phyloP scores from a whole-genome alignment of 2,888 invertebrate species.

The Dryocosmus kuriphilus region DNA sequence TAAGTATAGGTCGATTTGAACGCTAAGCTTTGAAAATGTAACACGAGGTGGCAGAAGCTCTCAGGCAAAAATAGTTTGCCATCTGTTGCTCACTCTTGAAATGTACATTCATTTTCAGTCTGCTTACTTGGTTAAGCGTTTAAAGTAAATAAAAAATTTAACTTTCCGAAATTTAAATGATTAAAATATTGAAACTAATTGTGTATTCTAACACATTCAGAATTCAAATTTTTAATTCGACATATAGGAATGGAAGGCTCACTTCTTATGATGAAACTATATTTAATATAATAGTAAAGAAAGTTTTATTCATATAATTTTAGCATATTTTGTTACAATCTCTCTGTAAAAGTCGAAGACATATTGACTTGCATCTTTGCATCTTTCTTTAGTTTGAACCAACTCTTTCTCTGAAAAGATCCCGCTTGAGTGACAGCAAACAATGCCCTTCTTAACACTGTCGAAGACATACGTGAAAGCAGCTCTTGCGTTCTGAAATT shows the following conservation, averaged over 20 bases:
- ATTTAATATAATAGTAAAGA: neutral
- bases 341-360: conserved; percentile 87
- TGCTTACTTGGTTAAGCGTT: neutral
- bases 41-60: neutral
- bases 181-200: no score
- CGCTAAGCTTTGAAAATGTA: neutral
- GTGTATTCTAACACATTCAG: no score
- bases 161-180: neutral
- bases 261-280: neutral
- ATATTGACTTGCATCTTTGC: conserved; percentile 83
- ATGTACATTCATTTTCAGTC: neutral
- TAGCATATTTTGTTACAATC: conserved; percentile 81
- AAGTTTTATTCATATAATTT: conserved; percentile 23
- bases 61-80: neutral
- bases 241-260: no score
- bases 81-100: neutral
- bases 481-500: conserved; percentile 80
- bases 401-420: conserved; percentile 84
- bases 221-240: no score
- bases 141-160: neutral
- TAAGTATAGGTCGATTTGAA: no score
- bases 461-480: conserved; percentile 88
- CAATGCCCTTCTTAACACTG: conserved; percentile 80
- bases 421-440: conserved; percentile 86
- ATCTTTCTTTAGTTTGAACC: conserved; percentile 82